Base-by-base conservation (phyloP, 2,113 vertebrate genomes). In the Podarcis raffonei region DNA sequence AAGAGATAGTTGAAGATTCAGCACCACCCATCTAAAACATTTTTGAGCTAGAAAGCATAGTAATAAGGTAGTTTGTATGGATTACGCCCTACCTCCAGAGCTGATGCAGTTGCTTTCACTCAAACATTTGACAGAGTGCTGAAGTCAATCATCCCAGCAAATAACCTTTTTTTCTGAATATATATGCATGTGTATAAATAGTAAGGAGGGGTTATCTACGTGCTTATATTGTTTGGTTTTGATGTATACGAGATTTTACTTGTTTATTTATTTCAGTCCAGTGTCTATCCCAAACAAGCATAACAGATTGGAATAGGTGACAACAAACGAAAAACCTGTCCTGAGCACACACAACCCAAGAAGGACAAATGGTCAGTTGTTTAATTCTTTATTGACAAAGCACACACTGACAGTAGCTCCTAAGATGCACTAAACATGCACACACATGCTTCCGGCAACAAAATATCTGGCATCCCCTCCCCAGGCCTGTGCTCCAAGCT, bases 11-110 rank as follows among this genome's bases (percentile, higher is more conserved):
- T 81, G 84, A 85, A 81, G 69, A 53, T 66, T 68, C 89, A 76
- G 69, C 25, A 81, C n/a, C 89, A 89, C 86, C 79, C 83, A 74
- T 81, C 83, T 86, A 86, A 80, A 81, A 66, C 83, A 89, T 39
- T 68, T 81, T 66, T 81, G 84, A 86, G 69, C 42, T 84, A 75
- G 39, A 76, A 39, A 76, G 78, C 27, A 76, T 76, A 57, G 78
- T 81, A 89, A 76, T 77, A 81, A 86, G 78, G 84, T 37, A 66
- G 79, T 76, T 86, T 86, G 39, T 77, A 89, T 77, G 69, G 89
- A 81, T 75, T 86, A 12, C 71, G 68, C 42, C 35, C 71, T 6
- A 68, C 39, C 39, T 35, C 78, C 53, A 75, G 8, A 30, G 35
- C 77, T 71, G 77, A 86, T 86, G 69, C 59, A 9, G 71, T 89